phyloP scores from a whole-genome alignment of 1,140 invertebrate species.

The Lysiphlebus fabarum region DNA sequence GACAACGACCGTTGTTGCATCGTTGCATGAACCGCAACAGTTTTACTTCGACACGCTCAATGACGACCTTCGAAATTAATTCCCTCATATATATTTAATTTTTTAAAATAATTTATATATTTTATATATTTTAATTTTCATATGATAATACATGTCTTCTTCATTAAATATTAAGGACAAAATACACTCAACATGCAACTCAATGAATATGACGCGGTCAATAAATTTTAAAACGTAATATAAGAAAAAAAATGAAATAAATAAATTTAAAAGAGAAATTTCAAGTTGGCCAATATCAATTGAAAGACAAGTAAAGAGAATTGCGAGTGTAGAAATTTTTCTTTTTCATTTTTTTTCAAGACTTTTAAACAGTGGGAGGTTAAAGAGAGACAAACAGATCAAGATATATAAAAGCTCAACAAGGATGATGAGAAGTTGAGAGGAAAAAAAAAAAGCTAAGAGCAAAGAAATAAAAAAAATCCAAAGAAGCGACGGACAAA shows the following conservation, averaged over 20 bases:
- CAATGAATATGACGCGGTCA: too few relatives aligned
- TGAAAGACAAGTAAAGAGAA: background rate
- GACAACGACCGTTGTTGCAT: too few relatives aligned
- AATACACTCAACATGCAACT: background rate
- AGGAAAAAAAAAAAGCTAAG: constrained; percentile 19
- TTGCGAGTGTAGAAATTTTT: constrained; percentile 6
- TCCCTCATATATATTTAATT: too few relatives aligned
- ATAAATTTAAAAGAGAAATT: too few relatives aligned
- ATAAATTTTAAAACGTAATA: too few relatives aligned
- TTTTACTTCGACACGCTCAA: background rate
- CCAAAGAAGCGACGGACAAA: constrained; percentile 29
- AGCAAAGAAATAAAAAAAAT: constrained; percentile 21
- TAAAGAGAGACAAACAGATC: background rate
- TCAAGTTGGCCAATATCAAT: background rate
- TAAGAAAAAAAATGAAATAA: too few relatives aligned
- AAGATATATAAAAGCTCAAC: background rate
- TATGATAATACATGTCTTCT: background rate
- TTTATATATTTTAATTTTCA: background rate
- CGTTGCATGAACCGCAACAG: constrained; percentile 6
- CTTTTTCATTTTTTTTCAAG: too few relatives aligned
- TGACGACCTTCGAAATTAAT: too few relatives aligned
- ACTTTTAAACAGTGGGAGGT: background rate
- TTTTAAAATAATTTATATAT: background rate
- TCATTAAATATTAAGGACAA: background rate
- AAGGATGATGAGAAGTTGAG: constrained; percentile 14